Conservation (phyloP, 2,797 vertebrate genomes). For the Antennarius maculatus region DNA sequence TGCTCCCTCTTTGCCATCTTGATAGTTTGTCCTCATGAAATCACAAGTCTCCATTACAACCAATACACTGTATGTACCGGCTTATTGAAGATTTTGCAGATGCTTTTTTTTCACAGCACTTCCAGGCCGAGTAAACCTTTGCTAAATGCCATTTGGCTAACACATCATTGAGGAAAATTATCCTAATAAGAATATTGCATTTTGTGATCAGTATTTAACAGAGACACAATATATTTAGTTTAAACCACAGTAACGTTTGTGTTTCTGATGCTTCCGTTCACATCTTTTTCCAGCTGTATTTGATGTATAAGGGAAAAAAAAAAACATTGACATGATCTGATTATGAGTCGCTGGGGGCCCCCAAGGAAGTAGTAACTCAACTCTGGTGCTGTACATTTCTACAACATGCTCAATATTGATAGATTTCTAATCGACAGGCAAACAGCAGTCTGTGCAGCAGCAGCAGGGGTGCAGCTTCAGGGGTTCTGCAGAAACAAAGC, state of each 20-base stretch:
- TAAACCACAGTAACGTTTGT: background rate
- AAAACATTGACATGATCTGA: no score
- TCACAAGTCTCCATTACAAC: background rate
- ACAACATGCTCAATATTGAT: no score
- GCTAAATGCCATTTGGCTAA: slow-evolving; percentile 21
- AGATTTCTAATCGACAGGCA: no score
- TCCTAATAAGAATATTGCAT: background rate
- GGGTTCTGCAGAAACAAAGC: no score
- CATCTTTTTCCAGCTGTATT: no score
- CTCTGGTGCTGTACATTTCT: no score
- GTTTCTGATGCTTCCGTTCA: background rate
- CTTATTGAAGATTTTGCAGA: background rate
- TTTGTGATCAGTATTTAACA: background rate
- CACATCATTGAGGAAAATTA: slow-evolving; percentile 15
- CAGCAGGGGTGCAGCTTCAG: no score
- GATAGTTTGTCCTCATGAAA: slow-evolving; percentile 15
- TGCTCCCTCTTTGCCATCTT: slow-evolving; percentile 24
- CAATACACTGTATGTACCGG: background rate
- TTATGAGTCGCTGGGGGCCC: no score
- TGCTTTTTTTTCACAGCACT: background rate
- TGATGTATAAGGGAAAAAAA: no score
- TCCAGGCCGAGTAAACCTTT: slow-evolving; percentile 1
- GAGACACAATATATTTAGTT: no score
- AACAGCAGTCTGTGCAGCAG: no score
- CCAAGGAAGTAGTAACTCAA: no score